These are phyloP conservation scores for Callipepla squamata DNA, from an alignment of 2,113 vertebrate genomes.

Conservation along the genomic window DNA sequence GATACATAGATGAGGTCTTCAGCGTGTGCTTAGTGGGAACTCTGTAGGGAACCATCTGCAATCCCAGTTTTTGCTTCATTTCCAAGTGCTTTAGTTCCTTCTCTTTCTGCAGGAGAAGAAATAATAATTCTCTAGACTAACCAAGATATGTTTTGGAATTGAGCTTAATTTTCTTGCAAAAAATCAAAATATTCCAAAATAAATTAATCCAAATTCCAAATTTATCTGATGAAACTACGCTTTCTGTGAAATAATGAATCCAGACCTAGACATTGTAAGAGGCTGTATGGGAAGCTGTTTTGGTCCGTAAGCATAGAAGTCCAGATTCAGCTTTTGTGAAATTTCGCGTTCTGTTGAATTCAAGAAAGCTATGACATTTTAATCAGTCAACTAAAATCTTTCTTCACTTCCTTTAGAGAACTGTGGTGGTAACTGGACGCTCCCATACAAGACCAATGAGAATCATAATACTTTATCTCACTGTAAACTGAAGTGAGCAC, in stretches of 20 bases:
- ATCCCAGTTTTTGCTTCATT: background rate
- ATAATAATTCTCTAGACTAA: background rate
- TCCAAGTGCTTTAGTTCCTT: background rate
- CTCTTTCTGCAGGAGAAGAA: background rate
- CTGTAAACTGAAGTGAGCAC: background rate
- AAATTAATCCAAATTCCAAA: background rate
- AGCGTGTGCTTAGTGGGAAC: background rate
- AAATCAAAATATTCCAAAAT: background rate
- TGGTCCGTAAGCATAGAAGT: background rate
- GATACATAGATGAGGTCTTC: background rate
- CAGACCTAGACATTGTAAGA: background rate
- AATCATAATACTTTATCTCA: background rate
- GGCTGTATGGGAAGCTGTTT: background rate
- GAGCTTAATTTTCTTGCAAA: background rate
- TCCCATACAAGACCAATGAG: rapidly evolving
- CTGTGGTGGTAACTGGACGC: background rate
- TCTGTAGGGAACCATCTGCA: background rate
- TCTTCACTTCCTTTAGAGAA: background rate
- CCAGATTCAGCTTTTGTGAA: background rate
- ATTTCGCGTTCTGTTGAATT: background rate
- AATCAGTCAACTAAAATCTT: background rate
- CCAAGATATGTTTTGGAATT: background rate
- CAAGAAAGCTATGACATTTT: background rate
- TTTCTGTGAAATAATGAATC: background rate
- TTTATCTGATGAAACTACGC: background rate